phyloP scores from a whole-genome alignment of 2,888 invertebrate species.

The Diachrysia chrysitis region DNA sequence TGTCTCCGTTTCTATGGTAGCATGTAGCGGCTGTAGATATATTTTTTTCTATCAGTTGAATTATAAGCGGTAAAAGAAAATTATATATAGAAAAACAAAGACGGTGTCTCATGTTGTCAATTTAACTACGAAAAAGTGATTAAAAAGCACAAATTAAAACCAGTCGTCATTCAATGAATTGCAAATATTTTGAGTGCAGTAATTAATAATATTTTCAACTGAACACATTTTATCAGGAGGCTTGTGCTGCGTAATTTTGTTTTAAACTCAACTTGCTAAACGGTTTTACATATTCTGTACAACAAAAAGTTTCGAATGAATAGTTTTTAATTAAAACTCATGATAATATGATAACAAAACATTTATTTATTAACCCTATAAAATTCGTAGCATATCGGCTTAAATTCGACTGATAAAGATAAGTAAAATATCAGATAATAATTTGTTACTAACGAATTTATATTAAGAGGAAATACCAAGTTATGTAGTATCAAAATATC shows the following conservation, averaged over 20 bases:
- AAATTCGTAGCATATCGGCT: background rate
- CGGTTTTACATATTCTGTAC: constrained; percentile 16
- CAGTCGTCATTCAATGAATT: background rate
- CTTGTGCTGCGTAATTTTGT: constrained; percentile 2
- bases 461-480: too few relatives aligned
- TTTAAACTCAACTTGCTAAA: constrained; percentile 7
- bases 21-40: too few relatives aligned
- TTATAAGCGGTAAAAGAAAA: too few relatives aligned
- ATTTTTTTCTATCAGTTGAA: too few relatives aligned
- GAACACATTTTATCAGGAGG: background rate
- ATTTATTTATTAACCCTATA: background rate
- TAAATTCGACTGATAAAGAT: constrained; percentile 20
- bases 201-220: background rate
- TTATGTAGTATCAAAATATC: too few relatives aligned
- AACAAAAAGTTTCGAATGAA: constrained; percentile 18
- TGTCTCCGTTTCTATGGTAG: too few relatives aligned
- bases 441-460: constrained; percentile 7
- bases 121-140: too few relatives aligned
- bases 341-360: background rate
- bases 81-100: too few relatives aligned
- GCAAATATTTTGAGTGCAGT: background rate
- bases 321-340: constrained; percentile 24
- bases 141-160: too few relatives aligned
- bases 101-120: too few relatives aligned
- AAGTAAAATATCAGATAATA: constrained; percentile 13